A percentile compares a stretch with the other conserved stretches of the same genome.
Evolutionary conservation across 2,888 invertebrate species (phyloP).

Genomic region (Criorhina ranunculi): DNA sequence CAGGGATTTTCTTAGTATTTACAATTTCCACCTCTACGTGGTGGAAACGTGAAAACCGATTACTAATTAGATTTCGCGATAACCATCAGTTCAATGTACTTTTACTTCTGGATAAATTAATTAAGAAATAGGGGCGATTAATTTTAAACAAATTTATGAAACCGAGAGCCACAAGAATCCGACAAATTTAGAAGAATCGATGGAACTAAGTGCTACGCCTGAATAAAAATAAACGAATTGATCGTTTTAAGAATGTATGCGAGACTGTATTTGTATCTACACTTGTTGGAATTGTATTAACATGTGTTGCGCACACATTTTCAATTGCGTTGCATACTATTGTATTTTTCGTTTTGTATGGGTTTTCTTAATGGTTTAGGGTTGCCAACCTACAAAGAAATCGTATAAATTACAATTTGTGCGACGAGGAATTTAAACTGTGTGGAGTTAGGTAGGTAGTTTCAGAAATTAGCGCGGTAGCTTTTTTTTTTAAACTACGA

Average conservation of each 20-base stretch:
- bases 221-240: conserved; percentile 73
- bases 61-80: conserved; percentile 44
- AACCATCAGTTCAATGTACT: conserved; percentile 21
- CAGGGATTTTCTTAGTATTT: conserved; percentile 42
- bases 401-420: too few relatives aligned
- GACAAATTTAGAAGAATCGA: conserved; percentile 66
- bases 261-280: conserved; percentile 45
- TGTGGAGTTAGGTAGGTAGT: too few relatives aligned
- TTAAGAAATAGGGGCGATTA: neutral
- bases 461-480: too few relatives aligned
- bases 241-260: conserved; percentile 62
- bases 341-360: conserved; percentile 16
- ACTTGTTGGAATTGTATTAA: conserved; percentile 22
- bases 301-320: conserved; percentile 64
- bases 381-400: conserved; percentile 31
- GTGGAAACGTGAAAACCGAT: conserved; percentile 44
- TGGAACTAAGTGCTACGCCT: conserved; percentile 61
- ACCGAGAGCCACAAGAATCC: conserved; percentile 45
- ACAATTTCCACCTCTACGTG: conserved; percentile 32
- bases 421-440: too few relatives aligned
- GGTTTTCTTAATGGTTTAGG: conserved; percentile 2
- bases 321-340: conserved; percentile 14
- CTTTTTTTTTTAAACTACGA: too few relatives aligned
- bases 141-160: conserved; percentile 17
- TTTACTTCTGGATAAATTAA: neutral